Evolutionary conservation across 2,888 invertebrate species (phyloP), one percentile per base, ranked within the genome.

Genomic region (Drosophila pseudotalamancana): DNA sequence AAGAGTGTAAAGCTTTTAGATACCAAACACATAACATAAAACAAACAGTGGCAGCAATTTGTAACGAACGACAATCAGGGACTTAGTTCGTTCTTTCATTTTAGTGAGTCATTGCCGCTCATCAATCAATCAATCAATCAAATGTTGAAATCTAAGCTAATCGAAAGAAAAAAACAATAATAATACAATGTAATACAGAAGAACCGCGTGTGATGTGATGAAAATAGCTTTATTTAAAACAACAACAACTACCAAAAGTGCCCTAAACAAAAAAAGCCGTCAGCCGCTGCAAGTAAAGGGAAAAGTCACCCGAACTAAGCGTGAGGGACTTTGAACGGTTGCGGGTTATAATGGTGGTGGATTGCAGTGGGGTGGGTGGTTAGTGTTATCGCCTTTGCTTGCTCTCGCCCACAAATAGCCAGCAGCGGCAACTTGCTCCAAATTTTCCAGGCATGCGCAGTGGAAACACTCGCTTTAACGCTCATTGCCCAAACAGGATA

Each of bases 401-500:
- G 71, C 68, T 74, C 65, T 74, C 74, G 71, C 77, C 75, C 57
- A 62, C 70, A 66, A 75, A 75, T 74, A 61, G 75, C 73, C 75
- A 75, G 75, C 71, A 79, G 80, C 80, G 74, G 61, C 66, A 63
- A 74, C 59, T 74, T 81, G 85, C 79, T 81, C 81, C 74, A 85
- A 84, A 81, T 81, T 82, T 67, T 18, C 45, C 16, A 56, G 35
- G 67, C 74, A 69, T 74, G 85, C 81, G 81, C 83, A 74, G 35
- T 62, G 43, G 14, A 32, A 32, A n/a, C 12, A 35, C 6, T n/a
- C 50, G 25, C 48, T 57, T 50, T 43, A 46, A 46, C 39, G 51
- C 53, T 72, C 59, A 68, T 42, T 50, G 61, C 53, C 68, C 68
- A 75, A 84, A 87, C 85, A 88, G 89, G 89, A 89, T 89, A 89